These are phyloP conservation scores for Uloborus diversus DNA, from an alignment of 1,140 invertebrate genomes.

Conservation along the genomic window DNA sequence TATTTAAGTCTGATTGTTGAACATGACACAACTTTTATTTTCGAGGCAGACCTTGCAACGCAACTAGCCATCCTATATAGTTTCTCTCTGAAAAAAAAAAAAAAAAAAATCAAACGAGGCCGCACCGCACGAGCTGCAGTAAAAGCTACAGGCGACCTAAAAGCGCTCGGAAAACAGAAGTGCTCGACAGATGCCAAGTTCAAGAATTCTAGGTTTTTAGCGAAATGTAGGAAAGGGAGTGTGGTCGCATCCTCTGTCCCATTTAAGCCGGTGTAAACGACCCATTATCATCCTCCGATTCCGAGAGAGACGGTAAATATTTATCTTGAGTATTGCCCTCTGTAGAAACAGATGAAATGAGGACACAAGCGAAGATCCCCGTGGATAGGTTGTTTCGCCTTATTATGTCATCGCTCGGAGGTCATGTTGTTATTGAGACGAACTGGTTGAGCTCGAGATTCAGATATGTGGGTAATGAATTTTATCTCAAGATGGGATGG, in stretches of 20 bases:
- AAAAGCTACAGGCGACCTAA: too few species aligned
- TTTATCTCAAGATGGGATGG: too few species aligned
- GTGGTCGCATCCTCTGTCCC: not conserved
- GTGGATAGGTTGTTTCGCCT: not conserved
- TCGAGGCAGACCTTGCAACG: too few species aligned
- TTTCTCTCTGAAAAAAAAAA: not conserved
- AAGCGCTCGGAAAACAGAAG: too few species aligned
- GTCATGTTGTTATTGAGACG: too few species aligned
- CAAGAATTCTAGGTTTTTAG: conserved; percentile 29
- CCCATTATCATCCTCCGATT: conserved; percentile 4
- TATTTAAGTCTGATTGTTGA: too few species aligned
- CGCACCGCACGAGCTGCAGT: too few species aligned
- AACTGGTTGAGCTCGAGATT: too few species aligned
- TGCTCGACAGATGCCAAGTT: conserved; percentile 31
- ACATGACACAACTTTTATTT: too few species aligned
- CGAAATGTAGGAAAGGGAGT: not conserved
- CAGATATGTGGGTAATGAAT: too few species aligned
- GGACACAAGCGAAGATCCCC: not conserved
- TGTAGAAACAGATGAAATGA: conserved; percentile 19
- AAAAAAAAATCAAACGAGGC: not conserved
- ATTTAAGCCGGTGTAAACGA: conserved; percentile 38
- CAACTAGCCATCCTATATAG: too few species aligned
- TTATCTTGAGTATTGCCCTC: not conserved
- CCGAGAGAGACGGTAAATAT: conserved; percentile 8
- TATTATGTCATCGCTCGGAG: too few species aligned